Percentiles rank a stretch among this genome's conserved stretches.
Conservation (phyloP, 2,113 vertebrate genomes). For the Tretioscincus oriximinensis region DNA sequence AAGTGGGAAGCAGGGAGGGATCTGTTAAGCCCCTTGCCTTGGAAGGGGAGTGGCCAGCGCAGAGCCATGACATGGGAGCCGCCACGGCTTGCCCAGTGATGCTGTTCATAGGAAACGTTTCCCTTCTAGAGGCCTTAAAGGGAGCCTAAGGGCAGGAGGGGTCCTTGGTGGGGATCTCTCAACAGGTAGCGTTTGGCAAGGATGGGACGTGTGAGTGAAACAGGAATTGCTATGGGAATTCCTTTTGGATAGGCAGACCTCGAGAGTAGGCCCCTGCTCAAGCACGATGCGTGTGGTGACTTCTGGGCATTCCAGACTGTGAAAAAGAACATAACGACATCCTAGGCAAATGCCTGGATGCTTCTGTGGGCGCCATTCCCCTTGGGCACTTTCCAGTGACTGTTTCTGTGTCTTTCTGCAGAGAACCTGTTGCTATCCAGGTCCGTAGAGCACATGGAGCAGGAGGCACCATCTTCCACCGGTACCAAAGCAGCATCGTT, state of each 20-base stretch:
- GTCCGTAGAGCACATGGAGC: conserved; percentile 77
- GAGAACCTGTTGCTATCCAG: conserved; percentile 74
- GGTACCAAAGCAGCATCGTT: conserved; percentile 75
- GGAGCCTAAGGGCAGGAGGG: neutral
- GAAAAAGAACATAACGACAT: no score
- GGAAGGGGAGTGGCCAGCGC: no score
- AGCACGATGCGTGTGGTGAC: neutral
- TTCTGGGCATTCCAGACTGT: neutral
- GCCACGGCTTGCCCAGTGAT: neutral
- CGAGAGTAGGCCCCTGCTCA: neutral
- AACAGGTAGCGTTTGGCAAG: neutral
- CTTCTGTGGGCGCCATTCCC: neutral
- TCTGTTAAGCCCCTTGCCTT: neutral
- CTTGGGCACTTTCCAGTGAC: conserved; percentile 20
- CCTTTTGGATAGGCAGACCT: neutral
- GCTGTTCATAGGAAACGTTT: no score
- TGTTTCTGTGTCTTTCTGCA: conserved; percentile 66
- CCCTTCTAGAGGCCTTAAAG: no score
- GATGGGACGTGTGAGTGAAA: neutral
- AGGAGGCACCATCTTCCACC: conserved; percentile 75
- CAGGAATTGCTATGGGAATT: neutral
- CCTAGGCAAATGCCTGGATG: no score
- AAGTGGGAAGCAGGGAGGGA: neutral
- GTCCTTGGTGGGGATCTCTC: no score
- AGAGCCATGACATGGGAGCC: neutral